These are phyloP conservation scores for Microctonus aethiopoides DNA, from an alignment of 2,888 invertebrate genomes.

Conservation along the genomic window DNA sequence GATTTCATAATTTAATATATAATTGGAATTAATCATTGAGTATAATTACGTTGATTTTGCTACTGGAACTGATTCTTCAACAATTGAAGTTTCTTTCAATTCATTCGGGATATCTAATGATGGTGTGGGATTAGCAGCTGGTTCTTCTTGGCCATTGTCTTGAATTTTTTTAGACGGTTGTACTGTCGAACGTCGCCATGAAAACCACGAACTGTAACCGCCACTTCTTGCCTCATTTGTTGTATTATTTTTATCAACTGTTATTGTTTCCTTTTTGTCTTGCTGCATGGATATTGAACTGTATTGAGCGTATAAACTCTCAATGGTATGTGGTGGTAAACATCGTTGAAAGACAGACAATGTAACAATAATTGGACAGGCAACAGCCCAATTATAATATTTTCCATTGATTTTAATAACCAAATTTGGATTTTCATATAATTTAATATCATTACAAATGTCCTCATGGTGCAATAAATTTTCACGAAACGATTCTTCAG, in stretches of 20 bases:
- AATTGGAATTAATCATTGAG: not conserved
- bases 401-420: slow-evolving; percentile 88
- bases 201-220: slow-evolving; percentile 71
- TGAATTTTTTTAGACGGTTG: slow-evolving; percentile 58
- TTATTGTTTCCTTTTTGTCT: slow-evolving; percentile 32
- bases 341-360: slow-evolving; percentile 87
- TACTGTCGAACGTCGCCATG: slow-evolving; percentile 67
- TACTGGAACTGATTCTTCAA: slow-evolving; percentile 35
- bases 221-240: slow-evolving; percentile 39
- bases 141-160: slow-evolving; percentile 31
- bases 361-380: slow-evolving; percentile 90
- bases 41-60: slow-evolving; percentile 1
- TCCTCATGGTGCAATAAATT: slow-evolving; percentile 70
- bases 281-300: slow-evolving; percentile 56
- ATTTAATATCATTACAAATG: slow-evolving; percentile 77
- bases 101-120: slow-evolving; percentile 37
- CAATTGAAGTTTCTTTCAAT: slow-evolving; percentile 38
- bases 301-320: slow-evolving; percentile 56
- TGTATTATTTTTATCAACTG: slow-evolving; percentile 39
- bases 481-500: slow-evolving; percentile 74
- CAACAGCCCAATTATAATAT: slow-evolving; percentile 91
- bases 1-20: not conserved
- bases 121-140: not conserved
- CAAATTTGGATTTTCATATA: slow-evolving; percentile 84
- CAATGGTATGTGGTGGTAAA: slow-evolving; percentile 73